These are phyloP conservation scores for Heliconius sara DNA, from an alignment of 2,888 invertebrate species.

Conservation along the genomic window DNA sequence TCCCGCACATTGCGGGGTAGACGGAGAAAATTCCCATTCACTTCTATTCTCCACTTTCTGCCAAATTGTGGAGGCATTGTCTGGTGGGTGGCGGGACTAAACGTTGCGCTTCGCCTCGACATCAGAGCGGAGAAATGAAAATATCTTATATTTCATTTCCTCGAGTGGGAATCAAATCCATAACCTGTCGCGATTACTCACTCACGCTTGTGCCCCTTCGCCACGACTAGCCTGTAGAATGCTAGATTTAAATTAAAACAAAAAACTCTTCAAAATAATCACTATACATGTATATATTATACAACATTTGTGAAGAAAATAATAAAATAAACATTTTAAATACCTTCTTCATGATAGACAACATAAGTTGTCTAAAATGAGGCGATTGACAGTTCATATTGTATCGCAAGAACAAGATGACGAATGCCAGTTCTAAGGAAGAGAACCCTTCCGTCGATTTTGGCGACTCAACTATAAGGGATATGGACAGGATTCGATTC, in stretches of 20 bases:
- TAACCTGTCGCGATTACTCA: neutral
- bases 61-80: too few relatives aligned
- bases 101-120: too few relatives aligned
- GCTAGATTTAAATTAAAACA: too few relatives aligned
- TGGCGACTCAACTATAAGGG: slow-evolving; percentile 88
- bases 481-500: slow-evolving; percentile 87
- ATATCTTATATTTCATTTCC: neutral
- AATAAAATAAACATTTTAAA: neutral
- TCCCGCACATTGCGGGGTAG: too few relatives aligned
- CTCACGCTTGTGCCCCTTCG: neutral
- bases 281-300: too few relatives aligned
- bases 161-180: neutral
- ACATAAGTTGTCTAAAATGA: slow-evolving; percentile 86
- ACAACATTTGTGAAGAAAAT: neutral
- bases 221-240: too few relatives aligned
- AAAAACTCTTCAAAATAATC: too few relatives aligned
- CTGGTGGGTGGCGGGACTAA: too few relatives aligned
- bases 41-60: too few relatives aligned
- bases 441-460: slow-evolving; percentile 88
- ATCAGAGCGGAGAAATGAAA: neutral
- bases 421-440: slow-evolving; percentile 85
- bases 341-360: slow-evolving; percentile 90
- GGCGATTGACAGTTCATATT: slow-evolving; percentile 89
- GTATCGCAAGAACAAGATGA: slow-evolving; percentile 85
- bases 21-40: too few relatives aligned